These are phyloP conservation scores for Lasioglossum malachurum DNA, from an alignment of 2,888 invertebrate genomes.

Conservation along the genomic window DNA sequence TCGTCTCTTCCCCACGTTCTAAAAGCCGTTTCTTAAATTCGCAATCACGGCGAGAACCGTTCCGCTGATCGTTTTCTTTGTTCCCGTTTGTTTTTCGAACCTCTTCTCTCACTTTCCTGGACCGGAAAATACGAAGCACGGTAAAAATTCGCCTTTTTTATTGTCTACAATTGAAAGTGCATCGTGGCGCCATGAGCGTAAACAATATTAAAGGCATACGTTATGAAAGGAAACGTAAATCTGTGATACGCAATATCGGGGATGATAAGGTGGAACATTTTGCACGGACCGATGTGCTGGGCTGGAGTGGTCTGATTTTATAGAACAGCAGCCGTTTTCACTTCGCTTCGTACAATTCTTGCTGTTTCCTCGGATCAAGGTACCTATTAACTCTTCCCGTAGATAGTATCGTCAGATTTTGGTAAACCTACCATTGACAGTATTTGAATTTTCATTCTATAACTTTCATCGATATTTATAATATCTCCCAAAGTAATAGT, in stretches of 20 bases:
- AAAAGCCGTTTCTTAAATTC: background rate
- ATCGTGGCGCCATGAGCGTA: slow-evolving; percentile 28
- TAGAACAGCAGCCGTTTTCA: slow-evolving; percentile 10
- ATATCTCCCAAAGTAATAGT: too few species aligned
- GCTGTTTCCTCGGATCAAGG: background rate
- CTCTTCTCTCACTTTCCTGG: background rate
- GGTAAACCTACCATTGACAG: background rate
- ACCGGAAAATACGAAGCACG: background rate
- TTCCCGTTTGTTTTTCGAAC: slow-evolving; percentile 8
- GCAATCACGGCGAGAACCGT: slow-evolving; percentile 18
- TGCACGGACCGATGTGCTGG: background rate
- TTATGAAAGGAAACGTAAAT: slow-evolving; percentile 46
- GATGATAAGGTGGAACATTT: slow-evolving; percentile 24
- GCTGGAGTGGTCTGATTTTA: slow-evolving; percentile 7
- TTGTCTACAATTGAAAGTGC: slow-evolving; percentile 36
- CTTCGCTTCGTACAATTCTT: slow-evolving; percentile 1
- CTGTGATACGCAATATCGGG: slow-evolving; percentile 52
- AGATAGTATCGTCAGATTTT: background rate
- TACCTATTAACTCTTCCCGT: background rate
- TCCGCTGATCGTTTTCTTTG: slow-evolving; percentile 27
- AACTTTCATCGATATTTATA: background rate
- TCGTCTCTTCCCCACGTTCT: background rate
- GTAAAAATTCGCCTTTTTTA: slow-evolving; percentile 32
- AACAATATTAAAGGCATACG: slow-evolving; percentile 53
- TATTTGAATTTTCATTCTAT: background rate